Conservation (phyloP, 1,140 invertebrate species). For the Cardiocondyla obscurior region DNA sequence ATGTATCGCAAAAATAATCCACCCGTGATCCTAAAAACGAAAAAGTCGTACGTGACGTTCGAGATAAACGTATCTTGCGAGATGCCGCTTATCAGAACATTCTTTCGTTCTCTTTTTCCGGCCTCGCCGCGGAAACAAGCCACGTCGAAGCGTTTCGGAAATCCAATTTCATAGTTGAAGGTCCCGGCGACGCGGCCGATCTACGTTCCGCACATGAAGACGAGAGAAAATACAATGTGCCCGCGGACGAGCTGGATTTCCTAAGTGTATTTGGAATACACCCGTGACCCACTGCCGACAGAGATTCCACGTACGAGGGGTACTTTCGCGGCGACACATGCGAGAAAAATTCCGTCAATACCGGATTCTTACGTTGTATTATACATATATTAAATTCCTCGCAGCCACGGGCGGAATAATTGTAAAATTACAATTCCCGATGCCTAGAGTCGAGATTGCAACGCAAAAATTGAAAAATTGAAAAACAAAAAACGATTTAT, state of each 20-base stretch:
- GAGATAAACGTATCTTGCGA: neutral
- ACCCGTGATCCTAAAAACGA: neutral
- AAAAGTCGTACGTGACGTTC: neutral
- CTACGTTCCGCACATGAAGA: constrained; percentile 8
- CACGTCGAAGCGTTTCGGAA: constrained; percentile 34
- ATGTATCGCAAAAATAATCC: neutral
- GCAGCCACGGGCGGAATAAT: neutral
- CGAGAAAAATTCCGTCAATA: constrained; percentile 39
- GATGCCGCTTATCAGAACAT: constrained; percentile 4
- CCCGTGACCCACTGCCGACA: neutral
- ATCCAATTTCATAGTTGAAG: constrained; percentile 44
- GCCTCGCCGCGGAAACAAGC: neutral
- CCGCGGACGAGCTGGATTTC: constrained; percentile 21
- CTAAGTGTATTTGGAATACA: constrained; percentile 41
- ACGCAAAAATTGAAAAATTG: neutral
- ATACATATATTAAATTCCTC: constrained; percentile 54
- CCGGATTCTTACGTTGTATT: constrained; percentile 13
- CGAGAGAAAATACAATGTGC: constrained; percentile 30
- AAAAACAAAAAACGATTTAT: neutral
- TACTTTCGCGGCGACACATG: constrained; percentile 24
- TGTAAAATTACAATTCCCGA: constrained; percentile 19
- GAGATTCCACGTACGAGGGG: constrained; percentile 17
- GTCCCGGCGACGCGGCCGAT: neutral
- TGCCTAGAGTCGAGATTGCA: neutral
- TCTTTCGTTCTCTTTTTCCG: neutral